A percentile compares a stretch with the other conserved stretches of the same genome.
phyloP scores from a whole-genome alignment of 2,888 invertebrate genomes.

The Xylophagus ater region DNA sequence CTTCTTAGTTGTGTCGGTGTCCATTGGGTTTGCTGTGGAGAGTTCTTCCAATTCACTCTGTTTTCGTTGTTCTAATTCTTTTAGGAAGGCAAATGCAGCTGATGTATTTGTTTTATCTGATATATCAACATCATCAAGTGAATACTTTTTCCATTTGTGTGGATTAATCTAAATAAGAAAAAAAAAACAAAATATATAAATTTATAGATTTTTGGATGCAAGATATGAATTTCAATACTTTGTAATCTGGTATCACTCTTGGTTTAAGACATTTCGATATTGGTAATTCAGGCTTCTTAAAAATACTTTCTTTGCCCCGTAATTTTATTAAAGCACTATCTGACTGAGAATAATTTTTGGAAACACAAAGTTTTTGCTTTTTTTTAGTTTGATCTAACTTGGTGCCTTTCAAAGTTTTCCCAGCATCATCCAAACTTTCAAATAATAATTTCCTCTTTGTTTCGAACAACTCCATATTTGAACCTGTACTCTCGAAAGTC shows the following conservation, averaged over 20 bases:
- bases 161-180: slow-evolving; percentile 54
- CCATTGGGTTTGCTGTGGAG: not conserved
- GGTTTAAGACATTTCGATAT: slow-evolving; percentile 46
- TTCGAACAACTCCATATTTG: slow-evolving; percentile 38
- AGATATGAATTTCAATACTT: slow-evolving; percentile 24
- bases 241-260: slow-evolving; percentile 40
- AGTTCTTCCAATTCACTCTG: too few relatives aligned
- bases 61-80: slow-evolving; percentile 51
- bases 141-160: slow-evolving; percentile 71
- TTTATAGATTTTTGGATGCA: not conserved
- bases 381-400: slow-evolving; percentile 29
- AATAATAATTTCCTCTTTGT: slow-evolving; percentile 59
- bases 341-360: not conserved
- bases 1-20: too few relatives aligned
- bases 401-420: slow-evolving; percentile 43
- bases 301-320: slow-evolving; percentile 58
- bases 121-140: slow-evolving; percentile 70
- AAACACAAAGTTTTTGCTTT: slow-evolving; percentile 30
- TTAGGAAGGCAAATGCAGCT: slow-evolving; percentile 66
- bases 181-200: not conserved
- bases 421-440: slow-evolving; percentile 53
- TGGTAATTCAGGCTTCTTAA: slow-evolving; percentile 60
- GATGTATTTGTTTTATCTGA: slow-evolving; percentile 66
- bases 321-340: slow-evolving; percentile 21
- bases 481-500: not conserved